These are phyloP conservation scores for Diachasmimorpha longicaudata DNA, from an alignment of 1,140 invertebrate genomes.

Conservation along the genomic window DNA sequence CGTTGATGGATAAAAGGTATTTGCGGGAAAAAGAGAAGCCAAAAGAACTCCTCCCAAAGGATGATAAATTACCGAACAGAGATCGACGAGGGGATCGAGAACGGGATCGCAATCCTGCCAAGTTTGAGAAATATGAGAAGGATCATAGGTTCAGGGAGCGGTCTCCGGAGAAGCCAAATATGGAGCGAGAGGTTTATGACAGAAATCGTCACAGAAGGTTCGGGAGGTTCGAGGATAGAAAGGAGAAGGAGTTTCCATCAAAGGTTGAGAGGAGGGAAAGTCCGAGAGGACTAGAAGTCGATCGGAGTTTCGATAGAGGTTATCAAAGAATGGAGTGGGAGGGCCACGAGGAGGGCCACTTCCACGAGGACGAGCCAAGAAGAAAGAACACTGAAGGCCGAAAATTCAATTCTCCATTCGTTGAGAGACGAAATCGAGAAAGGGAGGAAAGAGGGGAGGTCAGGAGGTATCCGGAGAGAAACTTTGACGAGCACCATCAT, in stretches of 20 bases:
- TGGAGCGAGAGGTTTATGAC: constrained; percentile 50
- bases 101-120: constrained; percentile 43
- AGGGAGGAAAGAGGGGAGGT: constrained; percentile 45
- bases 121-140: constrained; percentile 47
- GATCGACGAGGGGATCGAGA: constrained; percentile 54
- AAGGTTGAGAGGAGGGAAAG: constrained; percentile 52
- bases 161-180: constrained; percentile 40
- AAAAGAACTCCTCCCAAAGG: constrained; percentile 37
- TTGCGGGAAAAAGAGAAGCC: constrained; percentile 47
- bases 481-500: constrained; percentile 56
- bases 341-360: constrained; percentile 49
- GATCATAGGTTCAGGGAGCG: constrained; percentile 44
- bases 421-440: constrained; percentile 49
- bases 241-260: constrained; percentile 44
- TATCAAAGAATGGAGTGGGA: constrained; percentile 58
- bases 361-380: constrained; percentile 51
- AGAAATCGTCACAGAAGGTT: constrained; percentile 52
- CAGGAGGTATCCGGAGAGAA: constrained; percentile 50
- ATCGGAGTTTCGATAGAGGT: constrained; percentile 52
- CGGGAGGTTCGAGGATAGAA: constrained; percentile 35
- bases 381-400: constrained; percentile 49
- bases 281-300: constrained; percentile 46
- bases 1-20: constrained; percentile 39
- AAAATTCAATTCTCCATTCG: constrained; percentile 54
- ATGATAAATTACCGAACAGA: constrained; percentile 42